A percentile compares a stretch with the other conserved stretches of the same genome.
phyloP scores from a whole-genome alignment of 2,113 vertebrate species.

The Ibidorhyncha struthersii region DNA sequence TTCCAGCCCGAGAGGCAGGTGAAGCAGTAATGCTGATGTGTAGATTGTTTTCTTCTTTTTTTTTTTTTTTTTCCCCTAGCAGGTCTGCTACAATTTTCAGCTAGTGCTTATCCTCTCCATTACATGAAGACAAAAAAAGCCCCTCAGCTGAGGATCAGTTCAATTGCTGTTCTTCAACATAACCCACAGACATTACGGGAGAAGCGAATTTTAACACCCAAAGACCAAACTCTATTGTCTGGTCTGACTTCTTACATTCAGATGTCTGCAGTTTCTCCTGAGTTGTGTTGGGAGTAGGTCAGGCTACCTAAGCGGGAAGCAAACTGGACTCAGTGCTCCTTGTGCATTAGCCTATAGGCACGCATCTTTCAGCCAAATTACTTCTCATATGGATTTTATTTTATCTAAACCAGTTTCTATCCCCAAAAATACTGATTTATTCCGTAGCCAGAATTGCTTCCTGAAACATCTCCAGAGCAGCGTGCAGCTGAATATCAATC shows the following conservation, averaged over 20 bases:
- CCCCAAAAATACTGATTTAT: background rate
- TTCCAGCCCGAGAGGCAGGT: background rate
- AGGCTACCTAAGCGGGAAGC: background rate
- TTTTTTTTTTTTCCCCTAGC: background rate
- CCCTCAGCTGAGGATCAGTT: background rate
- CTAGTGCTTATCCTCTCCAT: background rate
- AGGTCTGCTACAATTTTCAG: background rate
- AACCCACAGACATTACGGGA: background rate
- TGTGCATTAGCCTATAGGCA: background rate
- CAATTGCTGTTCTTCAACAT: background rate
- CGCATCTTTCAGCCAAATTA: background rate
- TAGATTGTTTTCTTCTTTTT: background rate
- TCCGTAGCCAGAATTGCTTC: background rate
- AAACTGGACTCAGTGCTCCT: background rate
- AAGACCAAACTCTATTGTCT: background rate
- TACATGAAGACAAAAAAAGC: background rate
- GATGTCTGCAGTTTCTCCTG: background rate
- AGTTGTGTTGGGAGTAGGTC: background rate
- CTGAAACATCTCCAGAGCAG: slow-evolving; percentile 8
- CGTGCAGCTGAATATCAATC: slow-evolving; percentile 12
- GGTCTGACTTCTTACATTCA: background rate
- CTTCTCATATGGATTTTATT: background rate
- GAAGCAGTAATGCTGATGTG: background rate
- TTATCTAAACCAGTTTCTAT: background rate
- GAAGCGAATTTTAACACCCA: background rate